These are phyloP conservation scores for Metellina segmentata DNA, from an alignment of 2,888 invertebrate genomes.

Conservation along the genomic window DNA sequence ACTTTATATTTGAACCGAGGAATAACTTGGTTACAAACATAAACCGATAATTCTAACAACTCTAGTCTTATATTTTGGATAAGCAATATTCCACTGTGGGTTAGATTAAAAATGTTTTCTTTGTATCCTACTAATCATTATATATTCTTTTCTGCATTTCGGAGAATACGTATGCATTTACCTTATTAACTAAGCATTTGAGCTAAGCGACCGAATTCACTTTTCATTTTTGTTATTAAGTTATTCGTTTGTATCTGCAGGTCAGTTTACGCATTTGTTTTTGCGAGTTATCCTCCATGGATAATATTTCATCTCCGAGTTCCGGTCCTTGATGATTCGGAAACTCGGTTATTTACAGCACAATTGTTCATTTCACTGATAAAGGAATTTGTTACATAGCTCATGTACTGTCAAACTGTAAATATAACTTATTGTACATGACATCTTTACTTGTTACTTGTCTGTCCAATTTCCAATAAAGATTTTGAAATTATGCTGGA, in stretches of 20 bases:
- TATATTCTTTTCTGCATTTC: too few relatives aligned
- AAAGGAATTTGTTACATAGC: conserved; percentile 40
- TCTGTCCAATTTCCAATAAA: conserved; percentile 55
- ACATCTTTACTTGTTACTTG: conserved; percentile 45
- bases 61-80: background rate
- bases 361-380: conserved; percentile 42
- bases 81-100: background rate
- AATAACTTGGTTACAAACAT: too few relatives aligned
- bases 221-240: background rate
- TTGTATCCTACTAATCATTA: too few relatives aligned
- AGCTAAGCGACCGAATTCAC: background rate
- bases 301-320: background rate
- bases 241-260: conserved; percentile 43
- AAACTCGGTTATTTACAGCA: conserved; percentile 27
- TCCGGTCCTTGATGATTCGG: background rate
- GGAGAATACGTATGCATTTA: too few relatives aligned
- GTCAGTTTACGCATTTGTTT: conserved; percentile 23
- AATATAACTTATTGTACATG: conserved; percentile 71
- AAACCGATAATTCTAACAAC: background rate
- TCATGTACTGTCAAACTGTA: conserved; percentile 58
- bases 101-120: too few relatives aligned
- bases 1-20: too few relatives aligned
- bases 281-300: background rate
- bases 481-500: background rate
- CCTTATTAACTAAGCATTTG: too few relatives aligned